Base-by-base conservation (phyloP, 2,888 invertebrate genomes). In the Sussaba pulchella region DNA sequence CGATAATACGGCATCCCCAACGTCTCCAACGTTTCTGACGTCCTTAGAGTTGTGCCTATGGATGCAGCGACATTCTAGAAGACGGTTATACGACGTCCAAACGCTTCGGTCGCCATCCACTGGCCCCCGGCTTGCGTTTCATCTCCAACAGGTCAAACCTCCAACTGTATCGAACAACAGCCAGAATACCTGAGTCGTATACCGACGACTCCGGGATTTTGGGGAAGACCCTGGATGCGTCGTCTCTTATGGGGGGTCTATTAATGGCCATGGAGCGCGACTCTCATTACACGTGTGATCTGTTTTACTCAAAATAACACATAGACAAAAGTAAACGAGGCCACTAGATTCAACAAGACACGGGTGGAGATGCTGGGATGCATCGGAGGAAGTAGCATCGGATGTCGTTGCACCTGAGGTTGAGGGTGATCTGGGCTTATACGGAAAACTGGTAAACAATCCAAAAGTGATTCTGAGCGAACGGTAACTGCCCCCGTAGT, bases 401-500 rank as follows among this genome's bases (percentile, higher is more conserved):
- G 17, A 54, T 43, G 24, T 69, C 14, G 39, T 39, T 17, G 21
- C 26, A 24, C 9, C 54, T 24, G 26, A 17, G 21, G 19, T 41
- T 39, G 17, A 21, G 24, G n/a, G n/a, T n/a, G n/a, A n/a, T n/a
- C n/a, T n/a, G 14, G 26, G 54, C 52, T 63, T 72, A 41, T 24
- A 41, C 50, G 50, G 43, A 52, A 64, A 43, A 63, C 52, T 50
- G 39, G 63, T 54, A 64, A 73, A 71, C 59, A 71, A 64, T 52
- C 52, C n/a, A 50, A 73, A 52, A 64, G 72, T 73, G 63, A 73
- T 64, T 64, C 52, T 73, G 17, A 73, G 52, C 52, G 72, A 64
- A 64, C 41, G 21, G 61, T 36, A 72, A 72, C 61, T 52, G 72
- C 24, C 17, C 50, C 41, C 52, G 39, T 52, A 26, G 39, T 52